These are phyloP conservation scores for Hololepta plana DNA, from an alignment of 2,888 invertebrate genomes.

Conservation along the genomic window DNA sequence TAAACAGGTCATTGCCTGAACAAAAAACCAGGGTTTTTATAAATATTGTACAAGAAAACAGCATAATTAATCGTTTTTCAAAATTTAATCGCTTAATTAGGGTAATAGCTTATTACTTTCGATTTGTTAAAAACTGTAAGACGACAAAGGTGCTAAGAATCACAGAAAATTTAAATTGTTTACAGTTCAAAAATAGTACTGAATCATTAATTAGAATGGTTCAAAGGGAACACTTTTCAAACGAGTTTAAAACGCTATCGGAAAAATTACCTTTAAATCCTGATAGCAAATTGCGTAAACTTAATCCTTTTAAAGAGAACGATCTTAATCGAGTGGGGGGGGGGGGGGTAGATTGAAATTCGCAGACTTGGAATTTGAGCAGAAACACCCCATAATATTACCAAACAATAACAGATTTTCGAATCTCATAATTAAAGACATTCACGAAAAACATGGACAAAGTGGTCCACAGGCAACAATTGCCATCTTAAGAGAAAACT, in stretches of 20 bases:
- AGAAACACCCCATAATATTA: neutral
- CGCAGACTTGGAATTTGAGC: neutral
- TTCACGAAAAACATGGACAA: neutral
- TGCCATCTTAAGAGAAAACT: neutral
- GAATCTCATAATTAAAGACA: neutral
- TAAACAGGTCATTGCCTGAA: too few relatives aligned
- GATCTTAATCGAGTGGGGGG: slow-evolving; percentile 8
- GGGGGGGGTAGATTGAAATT: neutral
- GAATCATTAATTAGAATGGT: slow-evolving; percentile 5
- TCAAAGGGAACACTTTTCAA: slow-evolving; percentile 6
- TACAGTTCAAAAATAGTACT: slow-evolving; percentile 1
- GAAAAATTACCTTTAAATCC: neutral
- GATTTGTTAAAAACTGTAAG: too few relatives aligned
- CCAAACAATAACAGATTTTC: neutral
- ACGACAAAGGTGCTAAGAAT: neutral
- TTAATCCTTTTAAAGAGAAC: slow-evolving; percentile 8
- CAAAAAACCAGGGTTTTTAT: too few relatives aligned
- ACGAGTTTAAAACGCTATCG: slow-evolving; percentile 6
- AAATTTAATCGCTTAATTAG: too few relatives aligned
- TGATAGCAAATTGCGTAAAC: neutral
- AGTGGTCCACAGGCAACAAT: neutral
- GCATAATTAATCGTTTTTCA: slow-evolving; percentile 1
- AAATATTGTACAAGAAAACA: too few relatives aligned
- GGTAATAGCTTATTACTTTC: too few relatives aligned
- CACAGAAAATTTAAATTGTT: neutral